phyloP scores from a whole-genome alignment of 2,797 vertebrate genomes.

The Esox lucius region DNA sequence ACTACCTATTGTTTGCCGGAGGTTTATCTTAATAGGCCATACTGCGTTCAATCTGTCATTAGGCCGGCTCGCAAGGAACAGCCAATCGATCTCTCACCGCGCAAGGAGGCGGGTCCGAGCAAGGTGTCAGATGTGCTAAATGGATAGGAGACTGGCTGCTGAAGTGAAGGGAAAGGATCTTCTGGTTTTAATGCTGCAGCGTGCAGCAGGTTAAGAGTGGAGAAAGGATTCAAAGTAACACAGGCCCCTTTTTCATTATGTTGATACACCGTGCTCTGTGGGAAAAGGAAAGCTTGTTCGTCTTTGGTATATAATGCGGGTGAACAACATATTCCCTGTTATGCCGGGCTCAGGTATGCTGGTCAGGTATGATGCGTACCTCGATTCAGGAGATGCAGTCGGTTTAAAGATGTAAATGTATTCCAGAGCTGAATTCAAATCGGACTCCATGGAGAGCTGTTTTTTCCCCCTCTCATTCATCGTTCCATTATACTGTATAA shows the following conservation, averaged over 20 bases:
- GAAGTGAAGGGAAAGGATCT: conserved; percentile 33
- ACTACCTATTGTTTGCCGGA: conserved; percentile 46
- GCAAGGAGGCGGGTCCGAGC: conserved; percentile 29
- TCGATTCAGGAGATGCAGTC: conserved; percentile 14
- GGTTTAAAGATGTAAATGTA: conserved; percentile 40
- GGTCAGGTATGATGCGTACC: conserved; percentile 23
- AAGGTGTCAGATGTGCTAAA: conserved; percentile 34
- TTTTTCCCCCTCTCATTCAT: background rate
- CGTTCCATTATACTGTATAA: conserved; percentile 58
- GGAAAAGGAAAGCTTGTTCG: background rate
- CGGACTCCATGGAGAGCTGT: conserved; percentile 24
- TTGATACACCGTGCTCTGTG: background rate
- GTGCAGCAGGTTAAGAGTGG: conserved; percentile 1
- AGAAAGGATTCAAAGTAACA: background rate
- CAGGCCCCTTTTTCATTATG: conserved; percentile 2
- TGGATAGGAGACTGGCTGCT: conserved; percentile 43
- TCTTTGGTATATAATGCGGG: conserved; percentile 13
- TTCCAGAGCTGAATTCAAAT: conserved; percentile 49
- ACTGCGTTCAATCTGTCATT: conserved; percentile 67
- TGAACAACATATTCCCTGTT: conserved; percentile 2
- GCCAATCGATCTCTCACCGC: conserved; percentile 38
- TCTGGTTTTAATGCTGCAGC: background rate
- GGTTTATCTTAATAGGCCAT: conserved; percentile 64
- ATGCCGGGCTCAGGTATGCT: background rate
- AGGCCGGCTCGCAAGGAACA: conserved; percentile 35